phyloP scores from a whole-genome alignment of 2,888 invertebrate genomes.

The Nudaria mundana region DNA sequence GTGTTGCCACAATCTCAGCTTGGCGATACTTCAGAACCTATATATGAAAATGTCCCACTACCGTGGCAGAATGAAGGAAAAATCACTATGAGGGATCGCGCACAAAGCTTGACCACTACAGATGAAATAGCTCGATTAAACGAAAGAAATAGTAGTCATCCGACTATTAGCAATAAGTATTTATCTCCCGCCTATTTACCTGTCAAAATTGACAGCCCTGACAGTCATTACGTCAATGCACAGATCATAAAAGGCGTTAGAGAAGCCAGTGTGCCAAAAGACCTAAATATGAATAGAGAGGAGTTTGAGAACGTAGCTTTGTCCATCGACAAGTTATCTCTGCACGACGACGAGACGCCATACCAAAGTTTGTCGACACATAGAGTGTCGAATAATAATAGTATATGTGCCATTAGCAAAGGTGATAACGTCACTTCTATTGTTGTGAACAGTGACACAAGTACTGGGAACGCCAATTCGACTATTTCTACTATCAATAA shows the following conservation, averaged over 20 bases:
- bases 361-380: slow-evolving; percentile 72
- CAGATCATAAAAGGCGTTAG: slow-evolving; percentile 69
- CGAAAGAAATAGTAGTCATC: slow-evolving; percentile 65
- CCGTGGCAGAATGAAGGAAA: slow-evolving; percentile 81
- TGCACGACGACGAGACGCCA: slow-evolving; percentile 70
- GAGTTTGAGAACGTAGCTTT: slow-evolving; percentile 55
- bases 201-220: slow-evolving; percentile 43
- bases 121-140: slow-evolving; percentile 81
- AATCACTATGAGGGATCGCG: slow-evolving; percentile 65
- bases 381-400: slow-evolving; percentile 58
- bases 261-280: slow-evolving; percentile 63
- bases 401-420: slow-evolving; percentile 40
- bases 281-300: slow-evolving; percentile 46
- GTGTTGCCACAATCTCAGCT: slow-evolving; percentile 75
- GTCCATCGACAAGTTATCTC: slow-evolving; percentile 56
- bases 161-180: slow-evolving; percentile 52
- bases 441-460: slow-evolving; percentile 45
- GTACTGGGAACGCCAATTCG: slow-evolving; percentile 39
- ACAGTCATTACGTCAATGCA: slow-evolving; percentile 72
- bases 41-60: slow-evolving; percentile 90
- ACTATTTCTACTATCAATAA: slow-evolving; percentile 8
- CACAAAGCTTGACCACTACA: slow-evolving; percentile 87
- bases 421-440: slow-evolving; percentile 69
- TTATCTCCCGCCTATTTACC: slow-evolving; percentile 36
- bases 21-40: slow-evolving; percentile 84